These are phyloP conservation scores for Phrynocephalus vlangalii DNA, from an alignment of 2,797 vertebrate genomes.

Conservation along the genomic window DNA sequence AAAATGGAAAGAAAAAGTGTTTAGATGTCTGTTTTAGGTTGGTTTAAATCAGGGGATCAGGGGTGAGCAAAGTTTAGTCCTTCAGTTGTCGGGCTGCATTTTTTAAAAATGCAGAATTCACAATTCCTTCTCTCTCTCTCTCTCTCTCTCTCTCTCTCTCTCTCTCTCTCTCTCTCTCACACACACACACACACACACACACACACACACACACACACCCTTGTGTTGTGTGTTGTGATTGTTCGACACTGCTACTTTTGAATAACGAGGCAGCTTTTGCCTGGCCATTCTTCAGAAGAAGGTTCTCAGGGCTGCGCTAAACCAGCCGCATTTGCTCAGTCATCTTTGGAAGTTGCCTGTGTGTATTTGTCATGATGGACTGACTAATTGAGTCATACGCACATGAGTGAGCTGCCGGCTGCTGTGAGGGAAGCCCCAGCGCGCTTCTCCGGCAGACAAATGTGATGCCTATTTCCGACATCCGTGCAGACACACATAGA, in stretches of 20 bases:
- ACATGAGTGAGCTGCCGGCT: constrained; percentile 55
- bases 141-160: too few species aligned
- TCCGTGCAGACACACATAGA: background rate
- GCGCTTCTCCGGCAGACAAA: background rate
- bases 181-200: too few species aligned
- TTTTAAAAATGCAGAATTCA: background rate
- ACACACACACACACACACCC: too few species aligned
- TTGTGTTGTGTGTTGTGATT: background rate
- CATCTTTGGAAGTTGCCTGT: constrained; percentile 61
- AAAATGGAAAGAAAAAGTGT: background rate
- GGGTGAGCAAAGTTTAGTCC: too few species aligned
- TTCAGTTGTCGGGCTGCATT: too few species aligned
- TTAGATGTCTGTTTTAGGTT: background rate
- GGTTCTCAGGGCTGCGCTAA: background rate
- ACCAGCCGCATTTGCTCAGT: constrained; percentile 58
- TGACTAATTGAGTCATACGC: constrained; percentile 73
- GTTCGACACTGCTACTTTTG: background rate
- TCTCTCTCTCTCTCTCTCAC: too few species aligned
- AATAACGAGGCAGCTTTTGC: background rate
- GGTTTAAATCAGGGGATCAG: too few species aligned
- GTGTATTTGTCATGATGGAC: constrained; percentile 64
- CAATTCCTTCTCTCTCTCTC: too few species aligned
- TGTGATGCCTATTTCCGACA: fast-evolving
- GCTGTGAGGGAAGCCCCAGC: background rate
- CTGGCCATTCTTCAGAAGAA: background rate